A percentile compares a stretch with the other conserved stretches of the same genome.
These are phyloP conservation scores for Pardosa pseudoannulata DNA, from an alignment of 2,888 invertebrate species.

Conservation along the genomic window DNA sequence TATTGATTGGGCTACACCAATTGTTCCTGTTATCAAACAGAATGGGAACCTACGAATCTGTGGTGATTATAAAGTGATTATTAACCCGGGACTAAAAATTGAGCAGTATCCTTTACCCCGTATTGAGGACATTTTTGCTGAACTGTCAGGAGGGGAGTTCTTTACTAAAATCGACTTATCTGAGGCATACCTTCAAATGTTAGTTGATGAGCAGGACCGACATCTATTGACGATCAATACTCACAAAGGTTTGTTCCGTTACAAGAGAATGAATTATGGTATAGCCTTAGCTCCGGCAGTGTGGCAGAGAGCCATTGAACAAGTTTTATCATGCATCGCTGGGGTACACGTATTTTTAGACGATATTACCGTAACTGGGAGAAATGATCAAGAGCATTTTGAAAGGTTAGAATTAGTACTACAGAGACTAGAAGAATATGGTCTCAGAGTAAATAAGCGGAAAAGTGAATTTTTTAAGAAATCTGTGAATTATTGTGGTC, in stretches of 20 bases:
- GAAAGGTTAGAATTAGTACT: conserved; percentile 24
- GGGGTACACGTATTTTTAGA: conserved; percentile 25
- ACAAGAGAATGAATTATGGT: conserved; percentile 76
- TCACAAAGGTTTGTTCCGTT: conserved; percentile 74
- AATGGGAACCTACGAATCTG: conserved; percentile 76
- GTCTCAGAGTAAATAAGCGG: conserved; percentile 15
- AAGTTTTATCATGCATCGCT: conserved; percentile 19
- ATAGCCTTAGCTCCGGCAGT: conserved; percentile 77
- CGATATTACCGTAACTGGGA: conserved; percentile 16
- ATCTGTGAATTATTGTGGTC: conserved; percentile 39
- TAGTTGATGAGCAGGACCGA: conserved; percentile 75
- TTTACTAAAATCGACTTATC: conserved; percentile 75
- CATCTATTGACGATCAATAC: conserved; percentile 75
- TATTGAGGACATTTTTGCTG: conserved; percentile 75
- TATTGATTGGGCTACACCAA: conserved; percentile 50
- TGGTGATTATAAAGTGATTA: conserved; percentile 75
- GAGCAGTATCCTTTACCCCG: conserved; percentile 75
- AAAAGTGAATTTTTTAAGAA: conserved; percentile 22
- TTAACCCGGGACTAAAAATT: conserved; percentile 74
- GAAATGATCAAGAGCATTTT: conserved; percentile 31
- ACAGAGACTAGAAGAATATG: background rate
- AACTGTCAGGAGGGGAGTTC: conserved; percentile 74
- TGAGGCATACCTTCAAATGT: conserved; percentile 77
- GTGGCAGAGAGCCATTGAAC: conserved; percentile 73
- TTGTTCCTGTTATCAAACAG: conserved; percentile 53